A percentile compares a stretch with the other conserved stretches of the same genome.
These are phyloP conservation scores for Drosophila serrata DNA, from an alignment of 1,140 invertebrate species.

Conservation along the genomic window DNA sequence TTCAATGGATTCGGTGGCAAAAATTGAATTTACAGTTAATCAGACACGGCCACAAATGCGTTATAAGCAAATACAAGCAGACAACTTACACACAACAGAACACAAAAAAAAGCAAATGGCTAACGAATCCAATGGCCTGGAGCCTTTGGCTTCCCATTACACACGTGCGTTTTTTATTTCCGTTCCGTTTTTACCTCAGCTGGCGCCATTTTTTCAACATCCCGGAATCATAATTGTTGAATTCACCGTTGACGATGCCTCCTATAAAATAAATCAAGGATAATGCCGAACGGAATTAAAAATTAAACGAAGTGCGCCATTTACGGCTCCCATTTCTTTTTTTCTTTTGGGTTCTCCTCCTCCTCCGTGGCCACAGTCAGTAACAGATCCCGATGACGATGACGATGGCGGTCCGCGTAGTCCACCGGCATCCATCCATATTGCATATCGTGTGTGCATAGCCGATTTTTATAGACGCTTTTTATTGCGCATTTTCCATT, in stretches of 20 bases:
- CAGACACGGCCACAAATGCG: conserved; percentile 81
- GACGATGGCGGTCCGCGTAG: conserved; percentile 24
- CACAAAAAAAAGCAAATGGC: conserved; percentile 50
- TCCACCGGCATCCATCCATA: conserved; percentile 59
- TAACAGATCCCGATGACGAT: conserved; percentile 24
- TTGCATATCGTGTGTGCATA: conserved; percentile 73
- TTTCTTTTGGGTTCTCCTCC: conserved; percentile 1
- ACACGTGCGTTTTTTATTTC: conserved; percentile 36
- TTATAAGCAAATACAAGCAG: conserved; percentile 73
- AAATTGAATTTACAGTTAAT: conserved; percentile 82
- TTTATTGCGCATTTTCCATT: conserved; percentile 82
- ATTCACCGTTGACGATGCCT: conserved; percentile 58
- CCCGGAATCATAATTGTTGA: conserved; percentile 76
- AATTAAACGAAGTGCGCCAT: conserved; percentile 83
- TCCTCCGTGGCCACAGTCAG: conserved; percentile 19
- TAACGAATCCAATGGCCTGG: conserved; percentile 58
- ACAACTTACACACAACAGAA: conserved; percentile 11
- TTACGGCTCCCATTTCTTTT: conserved; percentile 51
- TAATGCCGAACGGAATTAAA: conserved; percentile 80
- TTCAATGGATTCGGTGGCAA: conserved; percentile 30
- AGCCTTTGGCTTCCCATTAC: conserved; percentile 37
- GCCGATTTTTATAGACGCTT: conserved; percentile 81
- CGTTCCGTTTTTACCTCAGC: conserved; percentile 17
- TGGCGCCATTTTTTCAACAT: neutral
- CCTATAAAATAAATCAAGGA: conserved; percentile 83